Base-by-base conservation (phyloP, 2,113 vertebrate genomes). In the Semicossyphus pulcher region DNA sequence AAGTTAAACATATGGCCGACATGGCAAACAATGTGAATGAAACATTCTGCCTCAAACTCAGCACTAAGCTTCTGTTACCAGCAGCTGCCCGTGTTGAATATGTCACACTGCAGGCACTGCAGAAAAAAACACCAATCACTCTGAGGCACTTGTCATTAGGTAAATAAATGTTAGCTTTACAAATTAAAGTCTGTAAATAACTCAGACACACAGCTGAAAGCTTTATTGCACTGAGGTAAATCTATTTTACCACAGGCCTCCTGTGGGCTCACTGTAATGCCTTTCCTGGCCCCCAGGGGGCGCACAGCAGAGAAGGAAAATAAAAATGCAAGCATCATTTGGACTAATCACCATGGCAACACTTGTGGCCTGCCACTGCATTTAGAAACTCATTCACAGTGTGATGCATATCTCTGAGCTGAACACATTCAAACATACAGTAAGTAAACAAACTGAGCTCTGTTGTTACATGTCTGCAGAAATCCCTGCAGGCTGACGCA, bases 101-200 rank as follows among this genome's bases (percentile, higher is more conserved):
- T 10, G 28, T 56, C 51, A 44, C 59, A 14, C 41, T 18, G 28
- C 18, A 21, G 23, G 39, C 12, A 39, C 3, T 39, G n/a, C n/a
- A n/a, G n/a, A n/a, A 31, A 54, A 63, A 60, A 56, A 56, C 14
- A 39, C 23, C 21, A 29, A 65, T 66, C 65, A 67, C 8, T 72
- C 29, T 47, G 2, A 49, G 28, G 23, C 31, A 34, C 32, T 45
- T 32, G 44, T 54, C 41, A 48, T 56, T 18, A n/a, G 29, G 59
- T 52, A 58, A 52, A 45, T 68, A 81, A 71, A 58, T 29, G 21
- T 42, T 56, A 39, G 16, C 60, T 12, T 10, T 26, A 63, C 34
- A 69, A 63, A 77, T 68, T 25, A 32, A 59, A 51, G 21, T 29
- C 1, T 42, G 26, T 42, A 78, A 83, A 74, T 74, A 62, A 76